Percentiles rank a stretch among this genome's conserved stretches.
Conservation (phyloP, 2,113 vertebrate species). For the Neodon shergylaensis region DNA sequence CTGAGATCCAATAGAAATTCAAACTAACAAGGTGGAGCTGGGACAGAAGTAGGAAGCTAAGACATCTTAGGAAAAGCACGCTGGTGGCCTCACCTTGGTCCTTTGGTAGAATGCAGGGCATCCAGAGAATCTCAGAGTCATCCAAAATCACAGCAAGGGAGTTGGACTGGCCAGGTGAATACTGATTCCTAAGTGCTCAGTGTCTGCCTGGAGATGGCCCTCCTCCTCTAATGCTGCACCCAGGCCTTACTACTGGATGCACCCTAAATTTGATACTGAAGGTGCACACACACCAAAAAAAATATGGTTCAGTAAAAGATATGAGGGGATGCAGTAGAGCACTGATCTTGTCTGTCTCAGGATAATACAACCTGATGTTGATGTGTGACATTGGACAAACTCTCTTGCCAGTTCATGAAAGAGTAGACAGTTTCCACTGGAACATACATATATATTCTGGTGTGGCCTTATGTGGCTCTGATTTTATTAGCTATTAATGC, state of each 20-base stretch:
- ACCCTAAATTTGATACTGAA: background rate
- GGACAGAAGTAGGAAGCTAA: background rate
- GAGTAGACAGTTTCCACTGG: background rate
- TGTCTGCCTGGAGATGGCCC: background rate
- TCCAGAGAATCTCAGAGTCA: background rate
- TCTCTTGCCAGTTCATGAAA: background rate
- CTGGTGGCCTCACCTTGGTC: background rate
- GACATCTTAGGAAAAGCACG: background rate
- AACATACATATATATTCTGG: background rate
- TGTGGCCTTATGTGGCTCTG: background rate
- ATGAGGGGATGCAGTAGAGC: accelerated
- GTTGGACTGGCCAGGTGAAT: background rate
- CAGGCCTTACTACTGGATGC: background rate
- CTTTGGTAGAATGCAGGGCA: background rate
- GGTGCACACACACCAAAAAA: too few relatives aligned
- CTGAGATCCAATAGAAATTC: background rate
- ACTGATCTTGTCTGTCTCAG: background rate
- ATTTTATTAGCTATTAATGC: background rate
- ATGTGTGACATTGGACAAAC: background rate
- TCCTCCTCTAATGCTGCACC: background rate
- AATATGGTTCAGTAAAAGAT: background rate
- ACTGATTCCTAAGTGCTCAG: background rate
- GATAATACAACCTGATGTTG: background rate
- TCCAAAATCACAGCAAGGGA: background rate
- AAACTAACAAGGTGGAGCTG: background rate